Evolutionary conservation across 2,888 invertebrate species (phyloP), one percentile per base, ranked within the genome.

Genomic region (Cordilura impudica): DNA sequence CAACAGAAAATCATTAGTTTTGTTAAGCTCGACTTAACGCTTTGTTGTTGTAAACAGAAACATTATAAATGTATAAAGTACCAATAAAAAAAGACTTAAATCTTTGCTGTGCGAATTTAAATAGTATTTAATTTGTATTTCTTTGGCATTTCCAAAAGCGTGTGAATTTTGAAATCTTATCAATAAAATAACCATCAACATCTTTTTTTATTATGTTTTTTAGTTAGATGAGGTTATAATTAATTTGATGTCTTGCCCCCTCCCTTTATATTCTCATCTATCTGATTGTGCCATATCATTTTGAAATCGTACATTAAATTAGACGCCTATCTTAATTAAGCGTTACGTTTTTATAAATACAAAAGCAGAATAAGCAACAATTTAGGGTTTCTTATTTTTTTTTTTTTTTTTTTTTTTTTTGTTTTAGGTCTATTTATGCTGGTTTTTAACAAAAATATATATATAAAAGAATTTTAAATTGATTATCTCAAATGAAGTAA

Each of bases 261-360:
- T 39, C n/a, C n/a, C n/a, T n/a, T n/a, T n/a, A n/a, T 12, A 60
- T 31, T 21, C 47, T 31, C 16, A 31, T 60, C 14, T 31, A 21
- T 31, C 18, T 72, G 49, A n/a, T 14, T 39, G 58, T 51, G 35
- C 21, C 16, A 31, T 43, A 39, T 58, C 14, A 39, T 29, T 43
- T 6, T 39, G 19, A 4, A 47, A 21, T 23, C 31, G 47, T 47
- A 67, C 18, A 43, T 71, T 67, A 51, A 49, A 66, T 79, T 66
- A 56, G 43, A 56, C 61, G 31, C 70, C 51, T 51, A 56, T 67
- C 43, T 71, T 75, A 67, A 79, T 75, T 74, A 66, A 49, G 61
- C 70, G 47, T 71, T 51, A 71, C 45, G 54, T 45, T 61, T 75
- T 67, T 71, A 18, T 45, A 26, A 75, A 49, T 29, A 14, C 12